A percentile compares a stretch with the other conserved stretches of the same genome.
These are phyloP conservation scores for Amaurobius ferox DNA, from an alignment of 2,888 invertebrate genomes.

Conservation along the genomic window DNA sequence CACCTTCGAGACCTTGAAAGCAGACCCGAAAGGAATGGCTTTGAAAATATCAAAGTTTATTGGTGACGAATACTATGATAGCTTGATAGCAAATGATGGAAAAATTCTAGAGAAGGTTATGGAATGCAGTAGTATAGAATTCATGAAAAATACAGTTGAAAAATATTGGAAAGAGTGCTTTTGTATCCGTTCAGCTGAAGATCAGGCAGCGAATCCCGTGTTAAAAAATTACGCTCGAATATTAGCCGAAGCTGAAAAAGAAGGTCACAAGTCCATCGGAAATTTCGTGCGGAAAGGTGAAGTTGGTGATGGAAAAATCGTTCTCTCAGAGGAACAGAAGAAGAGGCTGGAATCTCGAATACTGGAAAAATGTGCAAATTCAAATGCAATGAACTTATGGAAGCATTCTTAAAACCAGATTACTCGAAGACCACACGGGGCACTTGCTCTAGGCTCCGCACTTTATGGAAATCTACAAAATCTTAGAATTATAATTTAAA, in stretches of 20 bases:
- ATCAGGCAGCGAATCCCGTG: constrained; percentile 30
- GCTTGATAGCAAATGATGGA: constrained; percentile 39
- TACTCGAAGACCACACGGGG: no score
- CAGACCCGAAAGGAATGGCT: constrained; percentile 70
- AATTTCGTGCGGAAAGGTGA: constrained; percentile 75
- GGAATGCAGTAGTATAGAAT: constrained; percentile 64
- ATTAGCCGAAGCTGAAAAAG: constrained; percentile 35
- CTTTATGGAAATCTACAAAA: no score
- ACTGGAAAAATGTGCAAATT: constrained; percentile 44
- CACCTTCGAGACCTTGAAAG: constrained; percentile 78
- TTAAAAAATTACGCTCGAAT: constrained; percentile 32
- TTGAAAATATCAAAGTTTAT: constrained; percentile 74
- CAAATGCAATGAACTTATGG: constrained; percentile 66
- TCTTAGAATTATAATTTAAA: no score
- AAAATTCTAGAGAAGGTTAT: constrained; percentile 52
- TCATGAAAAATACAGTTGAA: constrained; percentile 66
- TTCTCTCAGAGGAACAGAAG: constrained; percentile 51
- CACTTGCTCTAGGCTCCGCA: no score
- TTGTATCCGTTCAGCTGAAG: constrained; percentile 21
- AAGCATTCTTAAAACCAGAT: constrained; percentile 1
- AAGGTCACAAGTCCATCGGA: constrained; percentile 53
- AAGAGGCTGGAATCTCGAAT: constrained; percentile 51
- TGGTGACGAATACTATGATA: constrained; percentile 48
- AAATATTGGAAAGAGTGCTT: constrained; percentile 51
- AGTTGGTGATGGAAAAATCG: constrained; percentile 78